Evolutionary conservation across 2,888 invertebrate genomes (phyloP), one percentile per base, ranked within the genome.

Genomic region (Hypsopygia costalis): DNA sequence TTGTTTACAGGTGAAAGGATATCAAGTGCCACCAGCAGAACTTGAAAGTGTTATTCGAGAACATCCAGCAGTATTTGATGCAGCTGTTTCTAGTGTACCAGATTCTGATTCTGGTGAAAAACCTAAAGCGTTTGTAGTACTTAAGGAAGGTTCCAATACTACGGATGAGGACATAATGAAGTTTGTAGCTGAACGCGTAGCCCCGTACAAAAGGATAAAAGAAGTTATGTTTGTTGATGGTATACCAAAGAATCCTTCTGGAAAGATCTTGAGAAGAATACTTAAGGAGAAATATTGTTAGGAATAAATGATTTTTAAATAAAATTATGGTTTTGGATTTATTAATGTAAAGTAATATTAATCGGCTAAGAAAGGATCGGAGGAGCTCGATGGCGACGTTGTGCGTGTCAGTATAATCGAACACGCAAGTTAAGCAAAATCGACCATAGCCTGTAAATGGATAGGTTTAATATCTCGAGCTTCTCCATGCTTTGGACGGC

Each of bases 1-100:
- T n/a, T 31, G 34, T 31, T 60, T 55, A 4, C 56, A 85, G 85
- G 94, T 94, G 0, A 92, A 91, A 72, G 92, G 89, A 1, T 92
- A 86, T 60, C 91, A 96, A 92, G 97, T 97, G 5, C 92, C 97
- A 6, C 97, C 97, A 11, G 97, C 97, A 0, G 97, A 97, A 74
- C 72, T 97, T 16, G 97, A 97, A 75, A 92, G 90, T 36, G 61
- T 95, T 3, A 63, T 96, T 1, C 90, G 94, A 43, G 90, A 91
- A 31, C 94, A 95, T 73, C 94, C 95, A 0, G 91, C 90, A 16
- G 90, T 98, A 0, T 71, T 88, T 7, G 97, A 98, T 58, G 95
- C 94, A 0, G 97, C 94, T 0, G 97, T 98, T 0, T 88, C 97
- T 44, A 97, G 96, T 0, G 74, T 95, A 9, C 92, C 93, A 0